phyloP scores from a whole-genome alignment of 2,797 vertebrate species.

The Chrosomus eos region DNA sequence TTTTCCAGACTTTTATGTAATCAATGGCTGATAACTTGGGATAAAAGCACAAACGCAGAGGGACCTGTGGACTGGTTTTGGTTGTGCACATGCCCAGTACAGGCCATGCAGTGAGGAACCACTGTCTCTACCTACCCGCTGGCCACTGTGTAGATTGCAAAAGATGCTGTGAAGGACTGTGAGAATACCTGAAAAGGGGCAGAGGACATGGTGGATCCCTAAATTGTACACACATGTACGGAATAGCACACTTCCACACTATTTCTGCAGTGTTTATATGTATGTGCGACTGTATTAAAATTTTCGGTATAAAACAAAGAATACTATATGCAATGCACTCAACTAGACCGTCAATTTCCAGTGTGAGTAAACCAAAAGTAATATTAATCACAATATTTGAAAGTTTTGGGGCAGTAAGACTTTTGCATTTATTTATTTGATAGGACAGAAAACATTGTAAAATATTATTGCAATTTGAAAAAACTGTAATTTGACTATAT shows the following conservation, averaged over 20 bases:
- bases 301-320: not conserved
- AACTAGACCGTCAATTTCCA: not conserved
- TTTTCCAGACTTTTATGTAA: conserved; percentile 28
- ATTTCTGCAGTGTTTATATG: not conserved
- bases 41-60: conserved; percentile 52
- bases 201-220: conserved; percentile 74
- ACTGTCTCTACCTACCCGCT: conserved; percentile 82
- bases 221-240: conserved; percentile 33
- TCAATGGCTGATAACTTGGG: not conserved
- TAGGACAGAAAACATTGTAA: not conserved
- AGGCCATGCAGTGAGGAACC: conserved; percentile 80
- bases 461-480: not conserved
- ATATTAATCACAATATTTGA: not conserved
- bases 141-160: conserved; percentile 82
- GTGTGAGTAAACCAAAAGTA: not conserved
- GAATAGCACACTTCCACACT: conserved; percentile 21
- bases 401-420: not conserved
- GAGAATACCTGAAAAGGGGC: conserved; percentile 84
- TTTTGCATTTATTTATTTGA: not conserved
- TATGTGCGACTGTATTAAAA: not conserved
- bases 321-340: not conserved
- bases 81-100: conserved; percentile 77
- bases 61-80: conserved; percentile 59
- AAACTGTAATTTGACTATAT: not conserved
- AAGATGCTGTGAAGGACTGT: conserved; percentile 86